Base-by-base conservation (phyloP, 2,113 vertebrate species). In the Megatriorchis doriae region DNA sequence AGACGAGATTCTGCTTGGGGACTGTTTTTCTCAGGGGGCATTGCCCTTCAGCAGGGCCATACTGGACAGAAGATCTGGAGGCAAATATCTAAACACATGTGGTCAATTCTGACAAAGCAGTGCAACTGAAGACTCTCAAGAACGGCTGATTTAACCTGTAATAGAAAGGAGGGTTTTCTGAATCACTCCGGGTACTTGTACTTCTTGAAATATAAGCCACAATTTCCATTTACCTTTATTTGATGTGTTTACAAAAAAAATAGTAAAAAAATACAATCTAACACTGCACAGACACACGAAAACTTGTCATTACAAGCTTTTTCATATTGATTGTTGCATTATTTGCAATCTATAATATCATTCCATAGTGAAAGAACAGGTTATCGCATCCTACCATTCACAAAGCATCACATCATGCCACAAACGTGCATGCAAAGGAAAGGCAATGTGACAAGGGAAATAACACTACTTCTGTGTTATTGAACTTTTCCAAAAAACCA, bases 101-200 rank as follows among this genome's bases (percentile, higher is more conserved):
- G 9, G 93, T 80, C 94, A 90, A 80, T 31, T 92, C 25, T 88
- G 79, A 94, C n/a, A 93, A n/a, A 84, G 83, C 38, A 68, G 72
- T 27, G 8, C 45, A 5, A 67, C 11, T 1, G 0, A 83, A 63
- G 86, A 50, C 47, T 92, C 95, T 83, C 88, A 67, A 96, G 90
- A 96, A 81, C 26, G 4, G 84, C 70, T 84, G 88, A 81, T 96
- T 83, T 85, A 90, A 97, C 97, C 98, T 98, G 98, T 72, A 98
- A 98, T 0, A 97, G 79, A 98, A 98, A 98, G 71, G 75, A 97
- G 32, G 85, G 63, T 45, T 85, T 96, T 96, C 93, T 96, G 79
- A 98, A 96, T 95, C 74, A 70, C 7, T 42, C 53, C 71, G 71
- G 38, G 61, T 23, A 70, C 62, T 66, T 65, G 10, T 56, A 71